Evolutionary conservation across 2,113 vertebrate species (phyloP).

Genomic region (Gobius niger): DNA sequence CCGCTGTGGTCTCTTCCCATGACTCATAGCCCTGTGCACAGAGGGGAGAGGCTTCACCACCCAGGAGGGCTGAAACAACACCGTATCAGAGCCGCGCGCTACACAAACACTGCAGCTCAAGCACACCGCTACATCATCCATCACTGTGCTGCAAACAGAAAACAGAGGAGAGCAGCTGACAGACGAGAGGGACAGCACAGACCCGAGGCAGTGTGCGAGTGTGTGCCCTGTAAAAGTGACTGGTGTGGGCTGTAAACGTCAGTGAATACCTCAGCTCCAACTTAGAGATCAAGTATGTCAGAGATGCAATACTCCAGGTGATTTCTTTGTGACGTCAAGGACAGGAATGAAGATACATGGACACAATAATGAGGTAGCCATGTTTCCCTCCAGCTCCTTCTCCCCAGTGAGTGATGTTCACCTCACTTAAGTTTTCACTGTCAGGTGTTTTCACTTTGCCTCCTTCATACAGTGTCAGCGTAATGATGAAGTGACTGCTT

Average conservation of each 20-base stretch:
- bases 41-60: slow-evolving; percentile 44
- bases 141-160: slow-evolving; percentile 35
- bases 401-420: slow-evolving; percentile 1
- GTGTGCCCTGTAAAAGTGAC: background rate
- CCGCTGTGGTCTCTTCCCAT: slow-evolving; percentile 60
- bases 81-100: slow-evolving; percentile 52
- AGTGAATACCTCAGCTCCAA: slow-evolving; percentile 1
- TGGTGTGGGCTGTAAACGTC: background rate
- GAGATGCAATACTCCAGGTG: slow-evolving; percentile 40
- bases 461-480: slow-evolving; percentile 40
- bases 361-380: slow-evolving; percentile 27
- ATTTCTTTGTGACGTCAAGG: slow-evolving; percentile 49
- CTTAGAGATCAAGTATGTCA: slow-evolving; percentile 31
- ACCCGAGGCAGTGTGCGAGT: slow-evolving; percentile 2
- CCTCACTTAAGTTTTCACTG: slow-evolving; percentile 1
- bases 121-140: slow-evolving; percentile 42
- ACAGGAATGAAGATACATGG: slow-evolving; percentile 40
- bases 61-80: slow-evolving; percentile 60
- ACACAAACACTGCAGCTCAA: slow-evolving; percentile 49
- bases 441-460: slow-evolving; percentile 61
- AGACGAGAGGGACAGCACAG: slow-evolving; percentile 27
- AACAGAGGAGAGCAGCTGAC: slow-evolving; percentile 8
- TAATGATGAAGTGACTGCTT: slow-evolving; percentile 65
- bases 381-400: slow-evolving; percentile 38
- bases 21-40: slow-evolving; percentile 51